phyloP scores from a whole-genome alignment of 2,888 invertebrate genomes.

The Nymphalis polychloros region DNA sequence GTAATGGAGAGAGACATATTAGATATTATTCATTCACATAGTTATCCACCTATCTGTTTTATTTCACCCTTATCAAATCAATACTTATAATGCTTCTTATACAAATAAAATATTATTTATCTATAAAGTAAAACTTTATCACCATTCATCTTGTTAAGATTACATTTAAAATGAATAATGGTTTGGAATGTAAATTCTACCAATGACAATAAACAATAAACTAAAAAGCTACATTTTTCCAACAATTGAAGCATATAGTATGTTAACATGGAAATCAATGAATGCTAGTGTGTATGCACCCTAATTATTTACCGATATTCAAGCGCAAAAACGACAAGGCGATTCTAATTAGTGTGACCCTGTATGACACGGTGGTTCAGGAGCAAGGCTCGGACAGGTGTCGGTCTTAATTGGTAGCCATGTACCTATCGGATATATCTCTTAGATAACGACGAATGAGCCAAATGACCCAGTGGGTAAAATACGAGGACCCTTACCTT shows the following conservation, averaged over 20 bases:
- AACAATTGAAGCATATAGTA: background rate
- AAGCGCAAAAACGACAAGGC: background rate
- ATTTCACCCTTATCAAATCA: no score
- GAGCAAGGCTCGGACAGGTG: conserved; percentile 13
- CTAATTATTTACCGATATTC: conserved; percentile 14
- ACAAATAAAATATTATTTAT: no score
- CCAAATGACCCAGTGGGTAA: background rate
- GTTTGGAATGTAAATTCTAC: no score
- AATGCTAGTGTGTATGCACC: conserved; percentile 5
- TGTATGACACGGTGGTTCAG: conserved; percentile 23
- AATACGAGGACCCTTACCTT: background rate
- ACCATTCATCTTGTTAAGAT: no score
- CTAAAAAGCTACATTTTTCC: no score
- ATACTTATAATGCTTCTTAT: no score
- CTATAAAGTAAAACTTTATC: no score
- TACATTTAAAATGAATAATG: no score
- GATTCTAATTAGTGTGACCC: conserved; percentile 24
- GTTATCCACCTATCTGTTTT: no score
- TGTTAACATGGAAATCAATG: background rate
- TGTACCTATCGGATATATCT: conserved; percentile 8
- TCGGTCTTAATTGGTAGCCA: conserved; percentile 19
- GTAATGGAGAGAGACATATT: no score
- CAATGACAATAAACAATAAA: no score
- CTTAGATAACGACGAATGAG: conserved; percentile 10
- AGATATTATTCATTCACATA: no score